Evolutionary conservation across 2,797 vertebrate species (phyloP), one percentile per base, ranked within the genome.

Genomic region (Remorina albescens): DNA sequence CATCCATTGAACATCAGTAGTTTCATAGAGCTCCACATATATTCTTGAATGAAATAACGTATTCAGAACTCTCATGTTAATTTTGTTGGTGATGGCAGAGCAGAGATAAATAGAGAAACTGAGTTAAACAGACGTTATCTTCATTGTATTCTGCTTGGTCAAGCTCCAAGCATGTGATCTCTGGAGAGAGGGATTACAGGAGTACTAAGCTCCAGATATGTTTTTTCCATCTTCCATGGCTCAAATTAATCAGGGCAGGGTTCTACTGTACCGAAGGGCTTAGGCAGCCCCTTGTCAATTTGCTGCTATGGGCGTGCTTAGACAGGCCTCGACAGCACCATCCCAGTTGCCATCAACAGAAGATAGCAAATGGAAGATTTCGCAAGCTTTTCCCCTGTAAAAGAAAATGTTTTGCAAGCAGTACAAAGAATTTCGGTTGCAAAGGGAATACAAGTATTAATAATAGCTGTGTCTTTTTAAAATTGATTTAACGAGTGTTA

Each of bases 221-320:
- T n/a, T n/a, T 76, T 50, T 70, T 71, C 76, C 81, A 89, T 92
- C 84, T 89, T 89, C 83, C 55, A 30, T 68, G 75, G 76, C 82
- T 90, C 89, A 92, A 91, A 93, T 93, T 91, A 94, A 92, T 89
- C 91, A 85, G 91, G 74, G 88, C 78, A 84, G 67, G 76, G 75
- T 80, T 90, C 66, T 80, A 83, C 80, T 89, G 58, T 80, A 83
- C 80, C 90, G 58, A 58, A 83, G 83, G 90, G 90, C 74, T 90
- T 83, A 82, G 67, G 54, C 67, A 74, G 88, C 82, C 90, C 77
- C 90, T 82, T 81, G 91, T 91, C 89, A 93, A 89, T 93, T 91
- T 90, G 70, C 88, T 88, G 89, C 87, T 83, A 84, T 88, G 71
- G 47, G 72, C 81, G 80, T 83, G 85, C 81, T 80, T 12, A 74